Percentiles rank a stretch among this genome's conserved stretches.
Evolutionary conservation across 2,797 vertebrate genomes (phyloP).

Genomic region (Pteronotus mesoamericanus): DNA sequence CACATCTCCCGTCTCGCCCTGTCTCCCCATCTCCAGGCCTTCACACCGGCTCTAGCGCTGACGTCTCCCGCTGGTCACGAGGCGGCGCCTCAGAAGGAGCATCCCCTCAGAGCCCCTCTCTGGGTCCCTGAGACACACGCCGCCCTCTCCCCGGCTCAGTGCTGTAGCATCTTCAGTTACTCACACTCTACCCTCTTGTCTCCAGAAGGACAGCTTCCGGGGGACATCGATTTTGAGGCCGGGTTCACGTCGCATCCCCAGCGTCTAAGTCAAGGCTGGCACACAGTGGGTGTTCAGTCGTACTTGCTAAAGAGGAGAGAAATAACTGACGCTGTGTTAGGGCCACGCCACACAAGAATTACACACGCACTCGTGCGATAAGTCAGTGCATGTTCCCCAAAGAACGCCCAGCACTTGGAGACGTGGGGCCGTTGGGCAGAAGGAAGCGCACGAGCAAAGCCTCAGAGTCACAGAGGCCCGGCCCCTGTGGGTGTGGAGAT

Average conservation of each 20-base stretch:
- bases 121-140: not conserved
- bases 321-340: not conserved
- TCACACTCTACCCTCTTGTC: not conserved
- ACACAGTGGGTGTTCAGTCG: not conserved
- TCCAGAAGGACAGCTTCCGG: not conserved
- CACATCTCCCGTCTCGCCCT: not conserved
- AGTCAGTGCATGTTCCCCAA: not conserved
- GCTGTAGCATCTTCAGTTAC: not conserved
- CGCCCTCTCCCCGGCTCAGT: not conserved
- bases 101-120: not conserved
- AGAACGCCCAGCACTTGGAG: no score
- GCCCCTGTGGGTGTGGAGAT: fast-evolving
- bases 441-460: not conserved
- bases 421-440: not conserved
- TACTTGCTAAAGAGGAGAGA: not conserved
- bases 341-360: not conserved
- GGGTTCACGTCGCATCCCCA: no score
- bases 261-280: not conserved
- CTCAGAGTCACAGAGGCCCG: not conserved
- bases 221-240: not conserved
- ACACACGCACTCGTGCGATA: no score
- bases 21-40: not conserved
- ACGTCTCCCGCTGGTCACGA: not conserved
- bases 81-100: not conserved
- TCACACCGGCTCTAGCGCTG: not conserved